Evolutionary conservation across 2,113 vertebrate genomes (phyloP), one percentile per base, ranked within the genome.

Genomic region (Shinisaurus crocodilurus): DNA sequence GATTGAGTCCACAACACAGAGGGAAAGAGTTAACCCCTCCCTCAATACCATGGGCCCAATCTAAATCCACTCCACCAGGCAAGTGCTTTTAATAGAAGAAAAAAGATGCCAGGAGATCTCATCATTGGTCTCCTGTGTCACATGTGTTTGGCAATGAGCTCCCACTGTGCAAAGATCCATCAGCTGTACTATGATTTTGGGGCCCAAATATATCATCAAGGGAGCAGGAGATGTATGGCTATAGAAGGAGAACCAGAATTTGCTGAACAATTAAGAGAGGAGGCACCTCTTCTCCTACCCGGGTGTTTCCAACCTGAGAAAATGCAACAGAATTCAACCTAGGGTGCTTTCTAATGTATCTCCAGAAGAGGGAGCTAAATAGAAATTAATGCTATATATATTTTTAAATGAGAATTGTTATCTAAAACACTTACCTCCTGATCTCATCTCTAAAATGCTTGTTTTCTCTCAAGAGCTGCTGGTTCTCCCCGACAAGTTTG

Each of bases 401-500:
- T 63, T 5, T 20, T 3, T 27, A 63, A 72, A 63, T 20, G 0
- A 90, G 3, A 13, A 29, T 76, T 79, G 48, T 70, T 92, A 6
- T 18, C 83, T 65, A 27, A 27, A 32, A 12, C 8, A n/a, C 9
- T 93, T 67, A 86, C 92, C 63, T 87, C n/a, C 45, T 70, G 2
- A 69, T 25, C 72, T 70, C 48, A 54, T 82, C 79, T 57, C 37
- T 18, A 40, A 70, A 81, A 79, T 69, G 1, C 6, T 0, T 88
- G 7, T 69, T 87, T 92, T 91, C 74, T 34, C 37, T 3, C 34
- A 54, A 1, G 5, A n/a, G n/a, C 16, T 85, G 63, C 37, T 91
- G 85, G 6, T 90, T 94, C 90, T 94, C 89, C 18, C 82, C 5
- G 0, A 8, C 29, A 76, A 57, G 48, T 88, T 84, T 63, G 75